A percentile compares a stretch with the other conserved stretches of the same genome.
These are phyloP conservation scores for Watsonalla cultraria DNA, from an alignment of 2,888 invertebrate species.

Conservation along the genomic window DNA sequence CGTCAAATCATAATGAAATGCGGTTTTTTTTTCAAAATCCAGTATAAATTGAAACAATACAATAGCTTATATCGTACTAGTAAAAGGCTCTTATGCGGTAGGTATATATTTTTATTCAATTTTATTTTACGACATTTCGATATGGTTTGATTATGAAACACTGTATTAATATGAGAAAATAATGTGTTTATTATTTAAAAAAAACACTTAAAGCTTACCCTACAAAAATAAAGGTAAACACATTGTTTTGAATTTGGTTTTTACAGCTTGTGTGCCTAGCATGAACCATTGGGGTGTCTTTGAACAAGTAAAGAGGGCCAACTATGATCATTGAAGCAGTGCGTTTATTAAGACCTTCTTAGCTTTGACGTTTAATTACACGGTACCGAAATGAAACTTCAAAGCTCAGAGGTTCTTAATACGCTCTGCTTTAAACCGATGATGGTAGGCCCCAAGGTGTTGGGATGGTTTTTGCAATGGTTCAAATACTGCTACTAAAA, in stretches of 20 bases:
- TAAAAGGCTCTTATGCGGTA: too few species aligned
- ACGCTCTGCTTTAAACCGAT: too few species aligned
- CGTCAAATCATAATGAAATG: neutral
- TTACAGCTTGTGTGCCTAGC: neutral
- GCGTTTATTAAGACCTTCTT: too few species aligned
- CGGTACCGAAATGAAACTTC: too few species aligned
- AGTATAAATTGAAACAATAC: too few species aligned
- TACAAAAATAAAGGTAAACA: neutral
- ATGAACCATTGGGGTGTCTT: neutral
- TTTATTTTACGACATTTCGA: neutral
- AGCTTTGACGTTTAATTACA: too few species aligned
- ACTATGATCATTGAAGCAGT: too few species aligned
- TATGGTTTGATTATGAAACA: neutral
- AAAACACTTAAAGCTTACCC: neutral
- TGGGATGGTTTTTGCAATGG: neutral
- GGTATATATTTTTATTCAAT: too few species aligned
- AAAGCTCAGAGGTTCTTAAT: too few species aligned
- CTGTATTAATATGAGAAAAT: neutral
- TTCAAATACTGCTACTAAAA: neutral
- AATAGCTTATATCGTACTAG: too few species aligned
- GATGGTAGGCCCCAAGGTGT: too few species aligned
- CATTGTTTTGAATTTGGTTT: neutral
- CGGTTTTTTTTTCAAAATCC: too few species aligned
- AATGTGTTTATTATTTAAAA: neutral
- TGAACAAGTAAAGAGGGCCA: neutral